Evolutionary conservation across 2,888 invertebrate genomes (phyloP).

Genomic region (Cheilosia urbana): DNA sequence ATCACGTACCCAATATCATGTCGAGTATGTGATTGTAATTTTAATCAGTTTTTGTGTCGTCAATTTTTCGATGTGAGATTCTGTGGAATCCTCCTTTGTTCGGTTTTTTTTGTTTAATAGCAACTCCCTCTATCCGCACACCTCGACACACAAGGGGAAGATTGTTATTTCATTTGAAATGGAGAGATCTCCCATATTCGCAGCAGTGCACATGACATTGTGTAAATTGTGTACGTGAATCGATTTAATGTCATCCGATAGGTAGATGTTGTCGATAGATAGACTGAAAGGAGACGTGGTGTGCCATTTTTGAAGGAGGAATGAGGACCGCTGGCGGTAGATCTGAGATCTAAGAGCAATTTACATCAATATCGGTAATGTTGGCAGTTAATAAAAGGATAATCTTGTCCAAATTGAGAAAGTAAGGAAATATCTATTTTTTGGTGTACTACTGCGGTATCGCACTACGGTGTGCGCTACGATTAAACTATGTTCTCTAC

Average conservation of each 20-base stretch:
- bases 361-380: background rate
- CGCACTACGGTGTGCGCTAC: too few species aligned
- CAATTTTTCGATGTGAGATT: conserved; percentile 51
- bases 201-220: conserved; percentile 60
- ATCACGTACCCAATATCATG: conserved; percentile 76
- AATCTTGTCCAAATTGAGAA: too few species aligned
- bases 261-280: conserved; percentile 3
- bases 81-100: conserved; percentile 8
- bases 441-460: too few species aligned
- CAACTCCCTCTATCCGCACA: background rate
- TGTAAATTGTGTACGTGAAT: conserved; percentile 69
- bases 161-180: conserved; percentile 71
- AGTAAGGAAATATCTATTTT: too few species aligned
- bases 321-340: background rate
- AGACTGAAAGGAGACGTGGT: background rate
- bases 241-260: conserved; percentile 56
- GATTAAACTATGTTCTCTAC: too few species aligned
- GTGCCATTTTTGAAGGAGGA: background rate
- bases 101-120: background rate
- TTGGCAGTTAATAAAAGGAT: too few species aligned
- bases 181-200: conserved; percentile 68
- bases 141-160: conserved; percentile 28
- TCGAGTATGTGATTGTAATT: conserved; percentile 75
- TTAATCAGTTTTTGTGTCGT: conserved; percentile 74
- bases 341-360: background rate